Evolutionary conservation across 2,113 vertebrate genomes (phyloP), one percentile per base, ranked within the genome.

Genomic region (Haplotaxodon microlepis): DNA sequence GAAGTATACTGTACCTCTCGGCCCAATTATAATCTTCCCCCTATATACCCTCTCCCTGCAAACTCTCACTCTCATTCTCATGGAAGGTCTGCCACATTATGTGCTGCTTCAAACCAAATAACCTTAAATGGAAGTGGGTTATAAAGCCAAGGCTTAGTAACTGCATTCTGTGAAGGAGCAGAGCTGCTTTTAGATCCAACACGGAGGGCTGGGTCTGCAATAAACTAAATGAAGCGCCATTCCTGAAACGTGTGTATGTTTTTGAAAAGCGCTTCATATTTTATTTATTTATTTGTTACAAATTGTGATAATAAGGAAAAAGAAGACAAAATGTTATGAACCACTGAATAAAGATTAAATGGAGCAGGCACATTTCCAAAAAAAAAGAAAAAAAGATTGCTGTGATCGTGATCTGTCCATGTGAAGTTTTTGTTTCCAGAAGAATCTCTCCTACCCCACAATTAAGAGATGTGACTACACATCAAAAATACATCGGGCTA

Each of bases 381-480:
- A 56, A 56, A 59, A 10, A 29, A 0, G 0, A 6, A 0, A 3
- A 69, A 38, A 69, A 21, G 7, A 40, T 76, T 29, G 16, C 9
- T 2, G 9, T 19, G 24, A 47, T 0, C 1, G 3, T 50, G 40
- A 78, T 50, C 16, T 50, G 10, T 78, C 24, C 27, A 50, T 78
- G 9, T 1, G 45, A 78, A 29, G 42, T 31, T 47, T 19, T 31
- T n/a, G 42, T 78, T 78, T 50, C 42, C 71, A 76, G 40, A 76
- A 11, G 16, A 17, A 19, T 29, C 9, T 31, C 45, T 47, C 27
- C 71, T 78, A 19, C 27, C 42, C 71, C 9, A 19, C 42, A 50
- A 45, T 19, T 29, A 31, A 17, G 16, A 76, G 42, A 36, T 12
- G 42, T 78, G 24, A 78, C 42, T 31, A 47, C 71, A 50, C 42